Percentiles rank a stretch among this genome's conserved stretches.
Conservation (phyloP, 2,888 invertebrate genomes). For the Scotopteryx bipunctaria region DNA sequence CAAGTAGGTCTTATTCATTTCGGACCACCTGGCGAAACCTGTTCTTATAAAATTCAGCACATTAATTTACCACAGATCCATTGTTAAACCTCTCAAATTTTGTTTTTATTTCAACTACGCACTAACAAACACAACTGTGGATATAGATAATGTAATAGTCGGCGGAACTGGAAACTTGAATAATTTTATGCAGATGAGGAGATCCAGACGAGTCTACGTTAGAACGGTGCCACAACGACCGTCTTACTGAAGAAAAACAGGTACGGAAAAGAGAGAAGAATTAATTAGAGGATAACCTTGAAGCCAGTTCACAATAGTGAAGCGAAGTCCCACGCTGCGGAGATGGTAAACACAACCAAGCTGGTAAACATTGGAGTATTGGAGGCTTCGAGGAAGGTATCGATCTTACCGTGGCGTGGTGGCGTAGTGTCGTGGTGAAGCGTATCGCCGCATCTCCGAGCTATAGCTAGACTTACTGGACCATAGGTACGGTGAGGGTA, state of each 20-base stretch:
- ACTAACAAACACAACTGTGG: slow-evolving; percentile 25
- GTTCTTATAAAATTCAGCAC: slow-evolving; percentile 38
- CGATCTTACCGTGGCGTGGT: slow-evolving; percentile 37
- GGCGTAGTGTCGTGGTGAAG: slow-evolving; percentile 38
- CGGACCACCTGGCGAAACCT: slow-evolving; percentile 41
- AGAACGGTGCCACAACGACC: slow-evolving; percentile 11
- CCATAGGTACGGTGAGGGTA: slow-evolving; percentile 57
- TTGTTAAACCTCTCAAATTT: slow-evolving; percentile 38
- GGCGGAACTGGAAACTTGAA: slow-evolving; percentile 28
- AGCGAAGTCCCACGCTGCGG: slow-evolving; percentile 35
- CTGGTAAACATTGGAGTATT: slow-evolving; percentile 16
- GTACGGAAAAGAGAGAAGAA: slow-evolving; percentile 36
- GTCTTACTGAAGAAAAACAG: slow-evolving; percentile 23
- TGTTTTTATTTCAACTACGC: slow-evolving; percentile 34
- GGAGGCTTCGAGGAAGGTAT: slow-evolving; percentile 21
- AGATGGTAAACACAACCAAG: slow-evolving; percentile 35
- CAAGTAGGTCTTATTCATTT: slow-evolving; percentile 35
- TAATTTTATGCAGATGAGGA: slow-evolving; percentile 35
- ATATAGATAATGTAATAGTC: slow-evolving; percentile 19
- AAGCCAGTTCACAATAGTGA: slow-evolving; percentile 37
- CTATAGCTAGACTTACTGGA: slow-evolving; percentile 70
- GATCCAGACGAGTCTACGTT: slow-evolving; percentile 26
- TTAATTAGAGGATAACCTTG: slow-evolving; percentile 39
- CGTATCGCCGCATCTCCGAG: slow-evolving; percentile 49
- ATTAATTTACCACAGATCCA: slow-evolving; percentile 38